phyloP scores from a whole-genome alignment of 2,888 invertebrate genomes.

The Thyatira batis region DNA sequence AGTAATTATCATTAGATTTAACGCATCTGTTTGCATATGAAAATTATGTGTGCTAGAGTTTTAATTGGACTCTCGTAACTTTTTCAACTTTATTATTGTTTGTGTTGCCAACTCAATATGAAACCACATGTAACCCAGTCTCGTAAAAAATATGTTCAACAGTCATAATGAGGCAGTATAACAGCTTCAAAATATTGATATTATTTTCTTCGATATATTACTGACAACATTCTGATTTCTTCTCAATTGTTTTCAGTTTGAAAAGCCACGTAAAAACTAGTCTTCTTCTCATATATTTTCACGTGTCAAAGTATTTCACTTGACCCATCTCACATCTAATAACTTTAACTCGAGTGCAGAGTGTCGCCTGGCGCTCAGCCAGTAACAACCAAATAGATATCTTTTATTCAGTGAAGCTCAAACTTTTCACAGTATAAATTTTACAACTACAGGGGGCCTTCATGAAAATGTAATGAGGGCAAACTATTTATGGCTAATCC shows the following conservation, averaged over 20 bases:
- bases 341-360: constrained; percentile 49
- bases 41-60: not conserved
- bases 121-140: not conserved
- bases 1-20: not conserved
- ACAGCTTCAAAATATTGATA: too few relatives aligned
- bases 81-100: not conserved
- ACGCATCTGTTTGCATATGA: not conserved
- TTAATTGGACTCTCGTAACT: not conserved
- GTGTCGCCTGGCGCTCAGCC: constrained; percentile 66
- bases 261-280: not conserved
- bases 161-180: too few relatives aligned
- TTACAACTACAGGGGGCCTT: constrained; percentile 66
- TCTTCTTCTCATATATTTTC: constrained; percentile 8
- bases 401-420: constrained; percentile 79
- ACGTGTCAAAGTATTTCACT: constrained; percentile 26
- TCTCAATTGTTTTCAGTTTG: too few relatives aligned
- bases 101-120: not conserved
- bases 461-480: constrained; percentile 80
- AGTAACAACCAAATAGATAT: constrained; percentile 75
- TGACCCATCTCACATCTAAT: constrained; percentile 49
- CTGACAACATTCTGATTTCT: too few relatives aligned
- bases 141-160: too few relatives aligned
- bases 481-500: constrained; percentile 81
- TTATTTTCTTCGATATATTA: too few relatives aligned
- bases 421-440: constrained; percentile 79